Evolutionary conservation across 1,140 invertebrate species (phyloP).

Genomic region (Megalopta genalis): DNA sequence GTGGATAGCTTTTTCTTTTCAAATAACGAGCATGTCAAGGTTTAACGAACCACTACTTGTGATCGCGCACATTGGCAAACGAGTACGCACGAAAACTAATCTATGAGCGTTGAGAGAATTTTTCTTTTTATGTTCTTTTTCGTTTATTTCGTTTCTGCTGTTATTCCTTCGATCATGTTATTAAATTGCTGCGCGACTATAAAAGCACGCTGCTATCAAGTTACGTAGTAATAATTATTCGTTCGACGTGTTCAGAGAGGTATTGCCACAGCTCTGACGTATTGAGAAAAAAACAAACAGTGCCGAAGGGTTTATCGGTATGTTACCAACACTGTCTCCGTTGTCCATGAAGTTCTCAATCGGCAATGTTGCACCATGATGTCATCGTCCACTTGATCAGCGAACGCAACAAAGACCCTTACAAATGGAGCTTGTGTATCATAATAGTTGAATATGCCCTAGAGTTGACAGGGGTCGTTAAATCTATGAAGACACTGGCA

Average conservation of each 20-base stretch:
- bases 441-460: constrained; percentile 18
- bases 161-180: constrained; percentile 12
- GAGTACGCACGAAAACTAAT: neutral
- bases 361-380: constrained; percentile 56
- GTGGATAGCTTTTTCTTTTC: constrained; percentile 1
- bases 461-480: neutral
- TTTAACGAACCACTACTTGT: neutral
- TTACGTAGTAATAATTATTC: neutral
- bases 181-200: neutral
- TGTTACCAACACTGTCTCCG: constrained; percentile 41
- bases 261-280: neutral
- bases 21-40: constrained; percentile 4
- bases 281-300: neutral
- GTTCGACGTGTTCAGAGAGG: neutral
- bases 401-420: constrained; percentile 10
- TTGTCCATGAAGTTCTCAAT: constrained; percentile 50
- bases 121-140: neutral
- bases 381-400: constrained; percentile 29
- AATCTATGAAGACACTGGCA: constrained; percentile 15
- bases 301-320: constrained; percentile 26
- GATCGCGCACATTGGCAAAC: neutral
- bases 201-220: neutral
- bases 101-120: neutral
- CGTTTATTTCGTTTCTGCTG: neutral
- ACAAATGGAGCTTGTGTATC: constrained; percentile 12